Conservation (phyloP, 2,888 invertebrate genomes). For the Tricholauxania praeusta region DNA sequence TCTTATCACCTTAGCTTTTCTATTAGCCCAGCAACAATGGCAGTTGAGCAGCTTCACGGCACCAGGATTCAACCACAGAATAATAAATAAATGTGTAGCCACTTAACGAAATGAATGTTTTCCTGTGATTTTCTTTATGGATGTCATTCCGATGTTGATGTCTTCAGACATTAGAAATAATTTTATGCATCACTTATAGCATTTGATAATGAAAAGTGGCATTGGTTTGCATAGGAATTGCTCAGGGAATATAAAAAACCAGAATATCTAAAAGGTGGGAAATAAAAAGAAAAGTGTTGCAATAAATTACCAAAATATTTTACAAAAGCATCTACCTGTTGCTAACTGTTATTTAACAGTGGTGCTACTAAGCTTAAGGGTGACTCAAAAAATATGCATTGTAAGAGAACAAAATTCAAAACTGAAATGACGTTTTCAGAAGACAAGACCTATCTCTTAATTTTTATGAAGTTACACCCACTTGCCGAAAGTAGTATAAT, state of each 20-base stretch:
- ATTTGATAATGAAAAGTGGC: background rate
- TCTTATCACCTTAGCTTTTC: constrained; percentile 7
- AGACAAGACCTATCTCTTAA: no score
- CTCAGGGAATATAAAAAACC: background rate
- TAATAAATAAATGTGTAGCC: constrained; percentile 53
- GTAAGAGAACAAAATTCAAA: no score
- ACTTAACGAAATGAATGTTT: constrained; percentile 65
- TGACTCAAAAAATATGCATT: no score
- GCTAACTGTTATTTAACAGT: no score
- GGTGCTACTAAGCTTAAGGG: no score
- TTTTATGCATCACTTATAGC: constrained; percentile 32
- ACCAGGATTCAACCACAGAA: background rate
- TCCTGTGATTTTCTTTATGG: constrained; percentile 51
- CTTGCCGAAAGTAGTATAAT: no score
- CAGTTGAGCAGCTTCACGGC: no score
- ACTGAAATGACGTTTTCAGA: no score
- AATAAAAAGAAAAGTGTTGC: background rate
- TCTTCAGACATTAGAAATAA: constrained; percentile 37
- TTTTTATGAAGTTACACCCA: no score
- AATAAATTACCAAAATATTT: no score
- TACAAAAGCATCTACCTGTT: no score
- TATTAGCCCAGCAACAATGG: constrained; percentile 13
- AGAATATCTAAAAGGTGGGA: background rate
- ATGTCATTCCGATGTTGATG: constrained; percentile 42
- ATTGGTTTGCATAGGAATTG: no score